Base-by-base conservation (phyloP, 2,797 vertebrate species). In the Cetoscarus ocellatus region DNA sequence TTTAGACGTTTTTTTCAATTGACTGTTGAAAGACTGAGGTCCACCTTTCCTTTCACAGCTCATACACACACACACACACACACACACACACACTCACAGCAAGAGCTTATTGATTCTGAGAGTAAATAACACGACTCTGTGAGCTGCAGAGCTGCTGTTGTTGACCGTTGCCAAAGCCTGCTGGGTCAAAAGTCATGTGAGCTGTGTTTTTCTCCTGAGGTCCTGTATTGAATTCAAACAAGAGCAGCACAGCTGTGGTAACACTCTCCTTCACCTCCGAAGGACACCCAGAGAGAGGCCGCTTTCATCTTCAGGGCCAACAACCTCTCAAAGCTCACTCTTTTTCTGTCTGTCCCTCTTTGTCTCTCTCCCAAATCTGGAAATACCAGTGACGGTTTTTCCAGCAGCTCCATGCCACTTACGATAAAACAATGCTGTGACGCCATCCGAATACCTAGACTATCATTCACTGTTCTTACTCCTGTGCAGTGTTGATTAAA, bases 191-290 rank as follows among this genome's bases (percentile, higher is more conserved):
- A 86, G 91, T 92, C 84, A 81, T 65, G 72, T 0, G 79, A 67
- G 59, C 72, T 71, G 85, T 88, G 77, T 92, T 92, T 90, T 91
- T 85, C 82, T 88, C 68, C 66, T 63, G 75, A 88, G 82, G 84
- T 88, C 85, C 75, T 85, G 84, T 88, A 88, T 86, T 89, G 86
- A 93, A 93, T 88, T 92, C 60, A 92, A 91, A 93, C 88, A 92
- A 89, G 90, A 80, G 79, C 64, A 70, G 77, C 77, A 77, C 92
- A 94, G 94, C 91, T 94, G 92, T 90, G 86, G 90, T 91, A 94
- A 93, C 88, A 88, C 80, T 88, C 87, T 75, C 80, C 77, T 85
- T 84, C 87, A 89, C 86, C 86, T 88, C 87, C 77, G 86, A 90
- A 81, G 87, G 91, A 92, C 86, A 84, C 86, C 86, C 83, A 79